Conservation (phyloP, 35 echinoderm and acorn worm genomes). For the Lytechinus variegatus region DNA sequence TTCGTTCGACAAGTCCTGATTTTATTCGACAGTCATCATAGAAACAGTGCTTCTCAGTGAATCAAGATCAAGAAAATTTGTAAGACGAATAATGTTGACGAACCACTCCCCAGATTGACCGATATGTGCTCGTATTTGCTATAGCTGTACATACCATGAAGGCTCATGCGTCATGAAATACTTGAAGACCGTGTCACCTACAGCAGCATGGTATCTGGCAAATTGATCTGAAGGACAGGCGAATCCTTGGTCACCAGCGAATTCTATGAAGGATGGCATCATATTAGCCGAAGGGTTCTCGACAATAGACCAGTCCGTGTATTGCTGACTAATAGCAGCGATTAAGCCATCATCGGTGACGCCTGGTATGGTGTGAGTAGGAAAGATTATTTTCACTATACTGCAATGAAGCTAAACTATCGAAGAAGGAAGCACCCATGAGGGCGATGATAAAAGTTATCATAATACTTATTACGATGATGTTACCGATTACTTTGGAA, state of each 20-base stretch:
- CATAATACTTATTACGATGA: too few relatives aligned
- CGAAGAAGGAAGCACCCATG: too few relatives aligned
- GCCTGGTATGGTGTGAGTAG: not conserved
- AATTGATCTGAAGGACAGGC: conserved; percentile 42
- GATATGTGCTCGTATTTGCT: too few relatives aligned
- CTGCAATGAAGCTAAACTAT: too few relatives aligned
- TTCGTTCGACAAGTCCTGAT: too few relatives aligned
- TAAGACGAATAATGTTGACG: too few relatives aligned
- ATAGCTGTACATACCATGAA: not conserved
- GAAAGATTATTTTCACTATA: not conserved
- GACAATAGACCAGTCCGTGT: conserved; percentile 69
- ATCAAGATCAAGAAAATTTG: too few relatives aligned
- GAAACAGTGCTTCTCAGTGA: too few relatives aligned
- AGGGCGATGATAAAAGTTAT: too few relatives aligned
- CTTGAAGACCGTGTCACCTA: conserved; percentile 50
- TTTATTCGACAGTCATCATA: too few relatives aligned
- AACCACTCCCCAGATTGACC: too few relatives aligned
- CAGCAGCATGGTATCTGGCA: not conserved
- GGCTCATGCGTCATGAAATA: conserved; percentile 76
- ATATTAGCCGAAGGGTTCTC: conserved; percentile 64
- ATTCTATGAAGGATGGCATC: conserved; percentile 36
- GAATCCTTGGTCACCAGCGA: conserved; percentile 36
- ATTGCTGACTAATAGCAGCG: conserved; percentile 67
- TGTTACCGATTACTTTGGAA: too few relatives aligned
- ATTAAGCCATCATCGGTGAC: conserved; percentile 24